Base-by-base conservation (phyloP, 2,888 invertebrate species). In the Malacosoma neustria region DNA sequence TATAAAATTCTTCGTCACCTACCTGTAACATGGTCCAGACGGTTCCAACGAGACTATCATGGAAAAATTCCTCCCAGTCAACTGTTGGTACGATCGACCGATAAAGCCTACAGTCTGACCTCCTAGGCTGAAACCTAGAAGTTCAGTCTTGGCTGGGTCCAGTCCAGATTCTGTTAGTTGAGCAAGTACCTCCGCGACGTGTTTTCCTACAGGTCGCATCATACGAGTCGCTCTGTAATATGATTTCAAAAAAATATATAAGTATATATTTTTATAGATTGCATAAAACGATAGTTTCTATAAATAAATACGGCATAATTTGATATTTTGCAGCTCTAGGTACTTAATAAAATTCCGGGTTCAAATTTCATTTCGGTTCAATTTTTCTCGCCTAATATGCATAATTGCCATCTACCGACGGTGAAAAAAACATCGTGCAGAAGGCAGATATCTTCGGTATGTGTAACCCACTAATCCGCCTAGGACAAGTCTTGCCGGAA, bases 191-290 rank as follows among this genome's bases (percentile, higher is more conserved):
- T 82, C 74, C 0, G 81, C 80, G 1, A 82, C 72, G 45, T 75
- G 80, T 38, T 68, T 73, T 7, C 84, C 85, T 0, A 85, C 76
- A n/a, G 84, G 79, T 6, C 80, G 69, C 80, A 82, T 82, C 5
- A 85, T 63, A n/a, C 84, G 72, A 4, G 70, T 57, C 3, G 85
- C 77, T 47, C 80, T 80, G 67, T n/a, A 56, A 61, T n/a, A n/a
- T n/a, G n/a, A n/a, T n/a, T n/a, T n/a, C n/a, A n/a, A n/a, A n/a
- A 41, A 30, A 13, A 34, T 14, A 14, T 3, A 13, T 14, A 22
- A 36, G 34, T 35, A 13, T 12, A 32, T 6, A 7, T 32, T 11
- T 12, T 3, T 11, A n/a, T n/a, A n/a, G n/a, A n/a, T n/a, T n/a
- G n/a, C n/a, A n/a, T n/a, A n/a, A n/a, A n/a, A n/a, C n/a, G n/a